Base-by-base conservation (phyloP, 2,888 invertebrate species). In the Bellardia bayeri region DNA sequence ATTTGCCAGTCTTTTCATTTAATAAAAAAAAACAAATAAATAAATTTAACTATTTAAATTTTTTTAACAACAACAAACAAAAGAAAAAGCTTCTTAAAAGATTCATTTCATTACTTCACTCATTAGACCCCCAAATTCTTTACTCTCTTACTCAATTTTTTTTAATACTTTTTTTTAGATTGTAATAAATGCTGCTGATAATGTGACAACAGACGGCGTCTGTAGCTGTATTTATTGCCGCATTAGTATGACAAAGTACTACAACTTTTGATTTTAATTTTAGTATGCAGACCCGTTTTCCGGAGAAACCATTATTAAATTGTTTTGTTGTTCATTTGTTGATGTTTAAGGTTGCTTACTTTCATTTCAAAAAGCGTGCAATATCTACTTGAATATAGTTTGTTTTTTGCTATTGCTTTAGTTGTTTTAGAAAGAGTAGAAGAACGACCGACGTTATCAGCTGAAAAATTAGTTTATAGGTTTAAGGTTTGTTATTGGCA, bases 201-300 rank as follows among this genome's bases (percentile, higher is more conserved):
- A 51, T 51, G 1, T 23, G 23, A n/a, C 14, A 5, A 5, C 13
- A 5, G 14, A n/a, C n/a, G 3, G 14, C 13, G 51, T 4, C n/a
- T 51, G 6, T 51, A 11, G 4, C n/a, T 54, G 40, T 23, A 54
- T 64, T 13, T 37, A 0, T 72, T 71, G 40, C 23, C 5, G 63
- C 4, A 33, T n/a, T 33, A 23, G 23, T 45, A 49, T 3, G 30
- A 45, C 16, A n/a, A 7, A 51, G 51, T 51, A 69, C 51, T 51
- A 6, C 13, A 16, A n/a, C 14, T 63, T 42, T 63, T 40, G 37
- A 68, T 68, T 79, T 72, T 2, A 51, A 63, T 63, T 69, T 81
- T 63, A 54, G 42, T 82, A 76, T 75, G 79, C 63, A 74, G 68
- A 82, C 78, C 37, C n/a, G 82, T 78, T 78, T 78, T 11, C 66